Percentiles rank a stretch among this genome's conserved stretches.
Conservation (phyloP, 2,113 vertebrate genomes). For the Okapia johnstoni region DNA sequence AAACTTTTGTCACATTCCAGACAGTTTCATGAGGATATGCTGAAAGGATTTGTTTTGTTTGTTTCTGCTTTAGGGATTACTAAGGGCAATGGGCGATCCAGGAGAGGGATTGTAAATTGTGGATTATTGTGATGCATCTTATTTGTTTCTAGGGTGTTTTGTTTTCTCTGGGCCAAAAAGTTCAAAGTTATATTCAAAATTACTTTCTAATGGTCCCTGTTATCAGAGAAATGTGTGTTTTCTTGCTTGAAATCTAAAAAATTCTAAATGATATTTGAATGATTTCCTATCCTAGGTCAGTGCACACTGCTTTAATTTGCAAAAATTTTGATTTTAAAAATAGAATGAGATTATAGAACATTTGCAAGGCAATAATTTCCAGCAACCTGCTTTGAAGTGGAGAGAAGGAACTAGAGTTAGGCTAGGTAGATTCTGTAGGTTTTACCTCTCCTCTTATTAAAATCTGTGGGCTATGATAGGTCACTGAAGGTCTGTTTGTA, state of each 20-base stretch:
- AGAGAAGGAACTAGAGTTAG: background rate
- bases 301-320: background rate
- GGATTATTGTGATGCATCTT: slow-evolving; percentile 35
- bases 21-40: slow-evolving; percentile 74
- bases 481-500: background rate
- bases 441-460: background rate
- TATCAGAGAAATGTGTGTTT: background rate
- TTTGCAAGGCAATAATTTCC: background rate
- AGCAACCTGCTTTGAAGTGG: background rate
- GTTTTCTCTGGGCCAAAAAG: background rate
- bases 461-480: background rate
- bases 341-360: background rate
- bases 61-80: slow-evolving; percentile 62
- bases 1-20: slow-evolving; percentile 71
- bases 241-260: background rate
- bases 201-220: background rate
- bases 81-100: slow-evolving; percentile 37
- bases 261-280: background rate
- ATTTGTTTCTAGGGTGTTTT: slow-evolving; percentile 37
- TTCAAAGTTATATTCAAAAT: slow-evolving; percentile 26
- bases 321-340: background rate
- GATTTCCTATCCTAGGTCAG: background rate
- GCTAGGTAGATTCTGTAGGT: background rate
- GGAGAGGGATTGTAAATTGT: slow-evolving; percentile 49
- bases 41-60: slow-evolving; percentile 68